These are phyloP conservation scores for Ectemnius cavifrons DNA, from an alignment of 2,888 invertebrate species.

Conservation along the genomic window DNA sequence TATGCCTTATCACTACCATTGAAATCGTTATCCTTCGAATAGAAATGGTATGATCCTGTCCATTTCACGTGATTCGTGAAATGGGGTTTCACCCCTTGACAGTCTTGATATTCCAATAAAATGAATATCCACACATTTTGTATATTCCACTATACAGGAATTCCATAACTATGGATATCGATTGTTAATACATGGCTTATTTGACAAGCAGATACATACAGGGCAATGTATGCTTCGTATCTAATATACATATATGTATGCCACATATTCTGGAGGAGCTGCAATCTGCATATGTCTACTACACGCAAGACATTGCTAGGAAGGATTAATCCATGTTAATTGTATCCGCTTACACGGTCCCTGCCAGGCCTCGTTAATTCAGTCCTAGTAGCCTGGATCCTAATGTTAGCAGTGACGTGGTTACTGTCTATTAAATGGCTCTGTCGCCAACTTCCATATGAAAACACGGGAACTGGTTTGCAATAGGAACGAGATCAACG, in stretches of 20 bases:
- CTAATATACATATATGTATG: not conserved
- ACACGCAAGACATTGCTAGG: not conserved
- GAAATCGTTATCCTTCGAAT: too few relatives aligned
- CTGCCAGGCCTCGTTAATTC: slow-evolving; percentile 8
- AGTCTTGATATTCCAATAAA: too few relatives aligned
- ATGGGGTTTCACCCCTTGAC: too few relatives aligned
- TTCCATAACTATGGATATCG: too few relatives aligned
- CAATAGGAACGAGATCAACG: not conserved
- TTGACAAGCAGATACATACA: too few relatives aligned
- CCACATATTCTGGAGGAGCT: not conserved
- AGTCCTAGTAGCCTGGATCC: not conserved
- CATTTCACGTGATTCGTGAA: too few relatives aligned
- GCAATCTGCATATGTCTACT: slow-evolving; percentile 5
- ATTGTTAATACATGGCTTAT: too few relatives aligned
- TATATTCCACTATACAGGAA: too few relatives aligned
- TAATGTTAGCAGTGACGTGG: not conserved
- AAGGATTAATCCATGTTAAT: slow-evolving; percentile 36
- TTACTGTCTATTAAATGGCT: not conserved
- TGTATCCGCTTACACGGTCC: slow-evolving; percentile 2
- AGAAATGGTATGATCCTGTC: too few relatives aligned
- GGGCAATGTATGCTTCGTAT: too few relatives aligned
- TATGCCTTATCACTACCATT: too few relatives aligned
- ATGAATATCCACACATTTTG: too few relatives aligned
- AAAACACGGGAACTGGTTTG: not conserved
- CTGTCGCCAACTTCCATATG: not conserved